Conservation (phyloP, 1,140 invertebrate genomes). For the Homalodisca vitripennis region DNA sequence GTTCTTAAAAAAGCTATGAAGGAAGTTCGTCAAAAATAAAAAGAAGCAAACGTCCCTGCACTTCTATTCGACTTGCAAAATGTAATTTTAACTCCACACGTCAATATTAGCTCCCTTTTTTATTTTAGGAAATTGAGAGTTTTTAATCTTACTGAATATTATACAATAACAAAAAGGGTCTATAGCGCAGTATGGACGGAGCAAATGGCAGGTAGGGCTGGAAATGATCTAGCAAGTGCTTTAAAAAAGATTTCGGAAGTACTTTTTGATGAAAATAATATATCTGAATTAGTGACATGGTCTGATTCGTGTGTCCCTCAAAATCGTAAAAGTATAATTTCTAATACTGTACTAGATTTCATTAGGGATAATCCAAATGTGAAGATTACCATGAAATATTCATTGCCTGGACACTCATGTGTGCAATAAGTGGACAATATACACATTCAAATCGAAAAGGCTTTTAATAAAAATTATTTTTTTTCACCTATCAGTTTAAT, state of each 20-base stretch:
- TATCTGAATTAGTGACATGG: constrained; percentile 38
- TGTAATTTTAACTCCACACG: constrained; percentile 27
- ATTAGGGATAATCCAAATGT: constrained; percentile 36
- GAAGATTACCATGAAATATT: constrained; percentile 42
- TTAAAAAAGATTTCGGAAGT: constrained; percentile 37
- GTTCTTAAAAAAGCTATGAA: constrained; percentile 22
- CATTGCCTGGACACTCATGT: constrained; percentile 41
- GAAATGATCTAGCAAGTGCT: constrained; percentile 43
- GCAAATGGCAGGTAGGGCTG: constrained; percentile 35
- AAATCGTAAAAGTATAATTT: constrained; percentile 42
- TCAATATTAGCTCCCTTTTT: constrained; percentile 28
- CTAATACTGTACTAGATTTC: constrained; percentile 39
- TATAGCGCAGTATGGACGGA: constrained; percentile 41
- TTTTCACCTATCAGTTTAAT: constrained; percentile 39
- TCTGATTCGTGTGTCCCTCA: constrained; percentile 42
- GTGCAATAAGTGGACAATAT: constrained; percentile 42
- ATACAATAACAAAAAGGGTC: constrained; percentile 36
- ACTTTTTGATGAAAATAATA: constrained; percentile 36
- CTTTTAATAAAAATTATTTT: constrained; percentile 33
- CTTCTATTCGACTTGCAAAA: constrained; percentile 9
- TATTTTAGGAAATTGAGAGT: constrained; percentile 40
- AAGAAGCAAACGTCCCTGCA: background rate
- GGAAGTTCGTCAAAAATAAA: constrained; percentile 17
- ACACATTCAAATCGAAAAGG: constrained; percentile 42
- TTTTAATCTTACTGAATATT: constrained; percentile 41